A percentile compares a stretch with the other conserved stretches of the same genome.
These are phyloP conservation scores for Lasiurus cinereus DNA, from an alignment of 2,113 vertebrate species.

Conservation along the genomic window DNA sequence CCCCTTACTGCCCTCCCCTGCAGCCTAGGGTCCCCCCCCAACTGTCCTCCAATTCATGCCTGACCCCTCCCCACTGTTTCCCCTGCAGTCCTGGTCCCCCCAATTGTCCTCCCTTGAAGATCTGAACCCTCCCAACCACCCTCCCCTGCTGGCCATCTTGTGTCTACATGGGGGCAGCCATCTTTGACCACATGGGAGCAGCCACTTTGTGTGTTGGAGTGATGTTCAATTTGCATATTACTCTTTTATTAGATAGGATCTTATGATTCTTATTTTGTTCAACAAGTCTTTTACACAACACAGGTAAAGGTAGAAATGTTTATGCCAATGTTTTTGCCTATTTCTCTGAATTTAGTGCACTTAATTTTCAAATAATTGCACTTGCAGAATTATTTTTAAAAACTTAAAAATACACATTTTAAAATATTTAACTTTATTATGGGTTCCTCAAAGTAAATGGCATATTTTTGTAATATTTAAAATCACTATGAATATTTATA, in stretches of 20 bases:
- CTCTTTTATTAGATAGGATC: background rate
- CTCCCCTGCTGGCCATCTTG: no score
- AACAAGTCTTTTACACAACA: background rate
- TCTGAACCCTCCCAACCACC: no score
- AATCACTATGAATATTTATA: background rate
- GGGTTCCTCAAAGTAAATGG: background rate
- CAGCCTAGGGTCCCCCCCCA: no score
- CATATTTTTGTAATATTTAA: background rate
- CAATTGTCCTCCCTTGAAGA: no score
- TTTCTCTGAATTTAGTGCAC: background rate
- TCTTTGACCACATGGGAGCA: no score
- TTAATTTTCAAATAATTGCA: background rate
- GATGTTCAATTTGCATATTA: no score
- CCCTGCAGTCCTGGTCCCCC: no score
- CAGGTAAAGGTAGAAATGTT: background rate
- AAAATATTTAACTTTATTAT: conserved; percentile 28
- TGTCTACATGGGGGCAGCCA: no score
- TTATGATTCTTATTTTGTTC: background rate
- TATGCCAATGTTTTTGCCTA: background rate
- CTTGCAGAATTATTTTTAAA: background rate
- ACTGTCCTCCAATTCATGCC: no score
- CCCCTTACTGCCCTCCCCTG: no score
- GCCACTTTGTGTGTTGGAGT: no score
- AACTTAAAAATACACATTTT: background rate
- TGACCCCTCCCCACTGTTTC: no score